These are phyloP conservation scores for Drosophila yakuba DNA, from an alignment of 1,140 invertebrate species.

Conservation along the genomic window DNA sequence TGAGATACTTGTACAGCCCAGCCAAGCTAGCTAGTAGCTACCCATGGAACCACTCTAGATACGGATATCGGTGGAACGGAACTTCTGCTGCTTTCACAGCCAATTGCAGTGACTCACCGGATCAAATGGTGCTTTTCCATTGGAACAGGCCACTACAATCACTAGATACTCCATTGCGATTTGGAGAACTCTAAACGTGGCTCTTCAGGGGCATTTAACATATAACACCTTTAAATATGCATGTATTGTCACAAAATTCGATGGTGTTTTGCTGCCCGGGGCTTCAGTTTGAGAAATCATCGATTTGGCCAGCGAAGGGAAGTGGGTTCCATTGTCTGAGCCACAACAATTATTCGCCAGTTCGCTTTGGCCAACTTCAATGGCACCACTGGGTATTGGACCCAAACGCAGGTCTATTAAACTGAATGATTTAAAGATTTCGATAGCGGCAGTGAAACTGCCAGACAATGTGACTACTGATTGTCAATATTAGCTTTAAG, in stretches of 20 bases:
- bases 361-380: constrained; percentile 48
- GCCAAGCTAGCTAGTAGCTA: constrained; percentile 9
- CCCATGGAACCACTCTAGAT: constrained; percentile 1
- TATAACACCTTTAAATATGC: constrained; percentile 2
- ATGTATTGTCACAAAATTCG: constrained; percentile 1
- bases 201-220: constrained; percentile 26
- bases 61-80: constrained; percentile 3
- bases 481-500: not conserved
- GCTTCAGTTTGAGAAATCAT: constrained; percentile 16
- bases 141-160: not conserved
- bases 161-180: not conserved
- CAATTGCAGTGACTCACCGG: constrained; percentile 41
- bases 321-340: constrained; percentile 27
- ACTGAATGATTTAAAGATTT: constrained; percentile 47
- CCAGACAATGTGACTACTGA: constrained; percentile 10
- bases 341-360: constrained; percentile 44
- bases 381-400: constrained; percentile 31
- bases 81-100: constrained; percentile 48
- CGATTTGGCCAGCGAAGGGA: constrained; percentile 19
- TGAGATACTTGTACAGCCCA: constrained; percentile 18
- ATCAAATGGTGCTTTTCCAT: constrained; percentile 1
- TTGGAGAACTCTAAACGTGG: not conserved
- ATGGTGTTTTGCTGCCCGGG: constrained; percentile 11
- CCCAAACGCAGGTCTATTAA: constrained; percentile 24
- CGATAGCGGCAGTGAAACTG: constrained; percentile 24